Evolutionary conservation across 2,113 vertebrate genomes (phyloP), one percentile per base, ranked within the genome.

Genomic region (Odobenus rosmarus): DNA sequence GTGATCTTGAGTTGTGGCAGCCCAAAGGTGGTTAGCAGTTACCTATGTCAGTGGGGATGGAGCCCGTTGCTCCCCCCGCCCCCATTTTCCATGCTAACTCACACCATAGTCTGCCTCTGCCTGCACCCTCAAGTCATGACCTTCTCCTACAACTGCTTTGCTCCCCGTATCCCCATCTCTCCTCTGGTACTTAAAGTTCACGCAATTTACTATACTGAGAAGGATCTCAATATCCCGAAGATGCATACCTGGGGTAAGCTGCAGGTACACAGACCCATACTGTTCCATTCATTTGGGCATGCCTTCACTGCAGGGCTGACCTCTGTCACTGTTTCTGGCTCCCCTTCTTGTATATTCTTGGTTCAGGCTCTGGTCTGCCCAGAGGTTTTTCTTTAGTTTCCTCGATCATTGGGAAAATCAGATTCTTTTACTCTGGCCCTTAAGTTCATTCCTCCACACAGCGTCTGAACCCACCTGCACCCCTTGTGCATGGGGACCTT

Each of bases 221-320:
- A 71, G 67, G 36, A 33, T 76, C 42, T 69, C 36, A 18, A 0
- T 46, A 3, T 18, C 61, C 4, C 28, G 51, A 23, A 62, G 31
- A 23, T 5, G 4, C 5, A 24, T 2, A 3, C 39, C 33, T 84
- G 62, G 46, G 57, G 64, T 42, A 76, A 69, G 59, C 16, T 23
- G 6, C 2, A 33, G 53, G 33, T 16, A 16, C 23, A 3, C n/a
- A 39, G 42, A 33, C 23, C 16, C 7, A 1, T 1, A 15, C 23
- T 39, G 57, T 24, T 81, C 14, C 36, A 16, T n/a, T 86, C 23
- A 9, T 36, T 74, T 26, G 18, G 26, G 53, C 11, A 4, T 49
- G 33, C 77, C 59, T 42, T 95, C 64, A 15, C 2, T 1, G 4
- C 0, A 49, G 87, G 49, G 36, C 61, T 11, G 14, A 16, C 4